These are phyloP conservation scores for Drosophila pruinosa DNA, from an alignment of 1,140 invertebrate genomes.

Conservation along the genomic window DNA sequence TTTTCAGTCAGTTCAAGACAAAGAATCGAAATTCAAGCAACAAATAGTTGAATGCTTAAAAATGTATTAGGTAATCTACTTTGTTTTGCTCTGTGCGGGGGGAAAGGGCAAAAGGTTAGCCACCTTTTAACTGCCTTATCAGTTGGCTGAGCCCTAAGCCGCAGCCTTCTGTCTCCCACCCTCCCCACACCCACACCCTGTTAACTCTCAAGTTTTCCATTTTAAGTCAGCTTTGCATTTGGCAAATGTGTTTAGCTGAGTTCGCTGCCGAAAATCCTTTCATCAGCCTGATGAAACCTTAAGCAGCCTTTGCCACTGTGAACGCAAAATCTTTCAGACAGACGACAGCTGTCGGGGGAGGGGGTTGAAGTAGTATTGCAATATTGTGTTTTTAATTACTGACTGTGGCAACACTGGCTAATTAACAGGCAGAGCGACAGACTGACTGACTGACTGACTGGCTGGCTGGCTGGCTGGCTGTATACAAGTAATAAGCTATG, in stretches of 20 bases:
- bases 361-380: conserved; percentile 3
- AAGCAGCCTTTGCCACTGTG: not conserved
- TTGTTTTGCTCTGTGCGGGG: not conserved
- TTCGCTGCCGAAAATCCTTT: conserved; percentile 17
- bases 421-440: conserved; percentile 22
- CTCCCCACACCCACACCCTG: not conserved
- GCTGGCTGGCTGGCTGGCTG: conserved; percentile 1
- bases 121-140: not conserved
- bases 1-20: not conserved
- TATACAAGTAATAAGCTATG: conserved; percentile 10
- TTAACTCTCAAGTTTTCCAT: not conserved
- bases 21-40: not conserved
- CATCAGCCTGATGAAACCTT: conserved; percentile 17
- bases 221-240: conserved; percentile 15
- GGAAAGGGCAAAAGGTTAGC: not conserved
- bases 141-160: not conserved
- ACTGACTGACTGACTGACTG: not conserved
- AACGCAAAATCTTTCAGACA: not conserved
- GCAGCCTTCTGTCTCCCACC: not conserved
- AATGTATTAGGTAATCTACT: conserved; percentile 4
- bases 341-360: not conserved
- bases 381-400: conserved; percentile 48
- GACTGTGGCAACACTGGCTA: conserved; percentile 39
- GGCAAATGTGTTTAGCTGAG: conserved; percentile 2
- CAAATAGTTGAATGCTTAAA: conserved; percentile 1